These are phyloP conservation scores for Chorisops tibialis DNA, from an alignment of 2,888 invertebrate species.

Conservation along the genomic window DNA sequence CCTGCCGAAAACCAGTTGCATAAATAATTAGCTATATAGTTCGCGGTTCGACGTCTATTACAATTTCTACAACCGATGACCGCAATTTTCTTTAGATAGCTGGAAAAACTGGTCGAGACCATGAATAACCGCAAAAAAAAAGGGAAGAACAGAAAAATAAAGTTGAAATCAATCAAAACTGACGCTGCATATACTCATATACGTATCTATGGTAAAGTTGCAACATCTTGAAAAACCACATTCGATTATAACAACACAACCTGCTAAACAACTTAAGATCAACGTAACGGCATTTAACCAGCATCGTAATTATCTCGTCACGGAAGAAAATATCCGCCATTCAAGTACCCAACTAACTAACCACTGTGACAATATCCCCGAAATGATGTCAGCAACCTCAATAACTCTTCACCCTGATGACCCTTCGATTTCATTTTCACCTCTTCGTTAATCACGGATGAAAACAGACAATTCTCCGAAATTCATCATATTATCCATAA, in stretches of 20 bases:
- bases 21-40: slow-evolving; percentile 5
- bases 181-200: too few species aligned
- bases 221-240: too few species aligned
- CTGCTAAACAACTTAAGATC: too few species aligned
- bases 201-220: too few species aligned
- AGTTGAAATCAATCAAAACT: too few species aligned
- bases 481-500: too few species aligned
- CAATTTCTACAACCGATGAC: slow-evolving; percentile 5
- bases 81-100: slow-evolving; percentile 7
- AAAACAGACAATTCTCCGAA: too few species aligned
- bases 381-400: slow-evolving; percentile 2
- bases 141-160: slow-evolving; percentile 1
- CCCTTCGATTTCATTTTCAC: too few species aligned
- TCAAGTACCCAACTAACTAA: too few species aligned
- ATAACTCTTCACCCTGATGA: slow-evolving; percentile 1
- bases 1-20: slow-evolving; percentile 8
- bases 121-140: slow-evolving; percentile 9
- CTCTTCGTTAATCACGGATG: too few species aligned
- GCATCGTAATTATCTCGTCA: background rate
- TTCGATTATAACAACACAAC: too few species aligned
- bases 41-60: background rate
- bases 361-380: background rate
- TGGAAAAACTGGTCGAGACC: slow-evolving; percentile 10
- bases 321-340: background rate
- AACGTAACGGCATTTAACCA: slow-evolving; percentile 9